Conservation (phyloP, 2,113 vertebrate species). For the Mobula hypostoma region DNA sequence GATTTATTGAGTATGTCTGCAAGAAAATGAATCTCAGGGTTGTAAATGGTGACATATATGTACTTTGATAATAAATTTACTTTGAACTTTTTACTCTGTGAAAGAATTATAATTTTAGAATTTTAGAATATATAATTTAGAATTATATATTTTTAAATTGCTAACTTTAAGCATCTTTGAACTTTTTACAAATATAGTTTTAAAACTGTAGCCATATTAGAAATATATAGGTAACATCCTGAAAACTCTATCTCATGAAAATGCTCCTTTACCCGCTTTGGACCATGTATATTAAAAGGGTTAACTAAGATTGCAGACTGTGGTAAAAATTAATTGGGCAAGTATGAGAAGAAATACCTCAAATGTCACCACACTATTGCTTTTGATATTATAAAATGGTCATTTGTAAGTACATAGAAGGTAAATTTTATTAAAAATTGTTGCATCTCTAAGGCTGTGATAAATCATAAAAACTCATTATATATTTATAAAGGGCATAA, state of each 20-base stretch:
- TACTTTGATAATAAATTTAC: no score
- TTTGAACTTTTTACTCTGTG: no score
- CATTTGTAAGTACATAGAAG: background rate
- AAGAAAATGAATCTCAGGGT: no score
- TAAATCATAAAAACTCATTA: background rate
- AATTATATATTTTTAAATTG: background rate
- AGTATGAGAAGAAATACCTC: background rate
- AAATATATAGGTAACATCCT: background rate
- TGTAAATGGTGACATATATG: no score
- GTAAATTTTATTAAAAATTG: background rate
- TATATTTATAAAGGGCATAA: conserved; percentile 8
- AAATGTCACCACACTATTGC: background rate
- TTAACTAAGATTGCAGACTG: background rate
- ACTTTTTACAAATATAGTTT: background rate
- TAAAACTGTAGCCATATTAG: background rate
- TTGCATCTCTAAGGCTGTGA: background rate
- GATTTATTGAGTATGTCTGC: no score
- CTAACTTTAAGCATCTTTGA: background rate
- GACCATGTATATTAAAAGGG: background rate
- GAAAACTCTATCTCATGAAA: background rate
- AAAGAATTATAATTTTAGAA: background rate
- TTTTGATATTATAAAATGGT: background rate
- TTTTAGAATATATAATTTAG: no score
- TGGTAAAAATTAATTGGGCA: background rate
- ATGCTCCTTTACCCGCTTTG: background rate